Evolutionary conservation across 2,888 invertebrate genomes (phyloP), one percentile per base, ranked within the genome.

Genomic region (Cephonodes hylas): DNA sequence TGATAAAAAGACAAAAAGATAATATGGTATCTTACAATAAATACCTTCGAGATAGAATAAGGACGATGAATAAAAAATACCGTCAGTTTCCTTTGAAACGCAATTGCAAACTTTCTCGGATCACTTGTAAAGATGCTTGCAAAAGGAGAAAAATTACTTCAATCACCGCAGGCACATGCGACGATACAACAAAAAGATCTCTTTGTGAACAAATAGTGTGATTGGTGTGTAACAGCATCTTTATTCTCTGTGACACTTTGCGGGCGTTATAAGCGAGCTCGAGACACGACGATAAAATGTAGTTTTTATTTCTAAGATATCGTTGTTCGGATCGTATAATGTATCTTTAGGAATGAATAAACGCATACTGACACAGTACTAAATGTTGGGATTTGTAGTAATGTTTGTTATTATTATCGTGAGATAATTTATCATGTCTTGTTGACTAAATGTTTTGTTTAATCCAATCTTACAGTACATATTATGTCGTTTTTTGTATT

Each of bases 161-260:
- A 53, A 53, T 53, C 27, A 18, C 53, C 27, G 15, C 53, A 18
- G 53, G 31, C 53, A 53, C 31, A 46, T 34, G 46, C 70, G 65
- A 69, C 64, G 66, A 70, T 70, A 70, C 66, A 70, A 70, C 66
- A 65, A 69, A 71, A 66, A 70, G 72, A 72, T 68, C 68, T 69
- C 69, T 73, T 72, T 73, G 73, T 74, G 73, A 64, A 65, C 67
- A 74, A 73, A 73, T 69, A 70, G 66, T 64, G 67, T 73, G 73
- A 75, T 75, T 75, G 72, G 68, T 74, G 69, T 15, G 8, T 75
- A 48, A 48, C 48, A 38, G 58, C 25, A 68, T 67, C 59, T 59
- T 66, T 69, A 69, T 71, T 70, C 68, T 70, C 38, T 67, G 38
- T 62, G 27, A 27, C 44, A 59, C 18, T 44, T 59, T 27, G 25